Base-by-base conservation (phyloP, 64 coral and sea anemone species). In the Hydrozoanthus tunicans region DNA sequence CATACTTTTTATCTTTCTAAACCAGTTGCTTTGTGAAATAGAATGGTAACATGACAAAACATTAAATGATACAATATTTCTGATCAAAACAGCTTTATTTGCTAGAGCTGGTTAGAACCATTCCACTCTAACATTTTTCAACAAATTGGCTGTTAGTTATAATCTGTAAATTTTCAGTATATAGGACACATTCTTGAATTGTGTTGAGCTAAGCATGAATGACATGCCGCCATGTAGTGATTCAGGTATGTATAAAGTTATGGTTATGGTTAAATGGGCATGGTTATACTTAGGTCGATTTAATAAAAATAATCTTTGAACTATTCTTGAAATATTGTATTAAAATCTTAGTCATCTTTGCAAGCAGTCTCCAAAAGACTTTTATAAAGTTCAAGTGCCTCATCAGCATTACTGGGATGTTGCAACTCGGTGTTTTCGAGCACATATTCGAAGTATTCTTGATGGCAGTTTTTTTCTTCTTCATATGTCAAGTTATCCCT, bases 401-500 rank as follows among this genome's bases (percentile, higher is more conserved):
- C 69, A 79, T 93, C 91, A 93, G 65, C 62, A 55, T 72, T 93
- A 54, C 65, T 90, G 81, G 94, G 91, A 23, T 81, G 59, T 25
- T 93, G 62, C 76, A 93, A 81, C 67, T 80, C 80, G 26, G 89
- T 93, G 80, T 85, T 96, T 73, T 91, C 81, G 51, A 93, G 78
- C 58, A 93, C 95, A 93, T 89, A 93, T 92, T 93, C 95, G 79
- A 96, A 96, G 91, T 93, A 96, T 60, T 82, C 92, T 81, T 80
- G 89, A 69, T 93, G 26, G 55, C 70, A 82, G 86, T 25, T 79
- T 77, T 93, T 5, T 64, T 96, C 95, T 68, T 93, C 95, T 91
- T 84, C 76, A 91, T 91, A 96, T 77, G 86, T 90, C 76, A 96
- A 73, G 73, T 93, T 78, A 77, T 88, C 86, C 64, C 86, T 90